Evolutionary conservation across 1,140 invertebrate genomes (phyloP), one percentile per base, ranked within the genome.

Genomic region (Nixonia krombeini): DNA sequence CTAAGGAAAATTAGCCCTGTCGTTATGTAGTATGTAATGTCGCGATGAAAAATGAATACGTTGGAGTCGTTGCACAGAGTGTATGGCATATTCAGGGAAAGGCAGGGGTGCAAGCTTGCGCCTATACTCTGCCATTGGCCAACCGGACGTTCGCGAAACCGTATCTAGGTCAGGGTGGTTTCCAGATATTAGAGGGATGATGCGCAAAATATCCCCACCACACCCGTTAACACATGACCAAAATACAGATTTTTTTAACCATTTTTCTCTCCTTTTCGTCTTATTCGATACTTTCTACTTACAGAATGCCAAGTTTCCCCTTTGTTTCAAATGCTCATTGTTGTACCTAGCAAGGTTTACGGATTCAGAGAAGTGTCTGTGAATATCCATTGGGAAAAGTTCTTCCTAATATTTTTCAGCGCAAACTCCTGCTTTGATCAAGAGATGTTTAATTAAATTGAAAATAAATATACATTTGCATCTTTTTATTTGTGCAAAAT

Each of bases 171-270:
- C 80, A 80, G 77, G 76, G 77, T 80, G 78, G 68, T 76, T 72
- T 78, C 68, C 74, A 72, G 78, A 82, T 80, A 80, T 80, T 78
- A 80, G 78, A 75, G 73, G 76, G 72, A 80, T 82, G 78, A 80
- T 82, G 80, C 80, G 80, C 80, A 82, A 82, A 82, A 80, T 80
- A 82, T 79, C 77, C 78, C 80, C 79, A 74, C 79, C 66, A 74
- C 53, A 44, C 23, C 8, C 47, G 28, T 13, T 46, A 47, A 45
- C 50, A 44, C 61, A 50, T 63, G 46, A 59, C 50, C 58, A 44
- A 63, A 58, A 38, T 42, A 46, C 58, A 42, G 41, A 40, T 23
- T 31, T 25, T 46, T 46, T 18, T 46, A 15, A 6, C 15, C 4
- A 13, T 17, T 46, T 31, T 46, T 62, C 37, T 42, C 18, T 58